A percentile compares a stretch with the other conserved stretches of the same genome.
Conservation (phyloP, 1,140 invertebrate genomes). For the Babylonia areolata region DNA sequence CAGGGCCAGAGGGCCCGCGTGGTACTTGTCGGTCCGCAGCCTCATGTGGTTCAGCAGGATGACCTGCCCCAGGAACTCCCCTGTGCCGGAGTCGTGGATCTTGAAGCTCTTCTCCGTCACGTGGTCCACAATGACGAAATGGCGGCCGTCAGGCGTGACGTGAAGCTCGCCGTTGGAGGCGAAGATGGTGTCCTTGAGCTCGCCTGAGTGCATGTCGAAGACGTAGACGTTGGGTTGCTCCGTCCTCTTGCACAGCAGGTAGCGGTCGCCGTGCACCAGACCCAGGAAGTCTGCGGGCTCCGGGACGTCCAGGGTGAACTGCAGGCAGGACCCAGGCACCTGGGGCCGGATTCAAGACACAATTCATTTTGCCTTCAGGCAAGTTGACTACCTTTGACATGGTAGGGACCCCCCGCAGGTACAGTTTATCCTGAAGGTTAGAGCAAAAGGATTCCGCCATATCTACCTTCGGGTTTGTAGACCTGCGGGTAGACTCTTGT, state of each 20-base stretch:
- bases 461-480: too few relatives aligned
- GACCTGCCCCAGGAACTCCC: conserved; percentile 69
- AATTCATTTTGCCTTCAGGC: too few relatives aligned
- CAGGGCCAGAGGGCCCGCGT: conserved; percentile 60
- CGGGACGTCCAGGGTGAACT: conserved; percentile 60
- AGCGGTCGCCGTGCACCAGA: conserved; percentile 56
- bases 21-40: conserved; percentile 65
- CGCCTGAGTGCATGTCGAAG: conserved; percentile 67
- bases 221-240: conserved; percentile 59
- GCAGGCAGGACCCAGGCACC: conserved; percentile 70
- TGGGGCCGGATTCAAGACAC: too few relatives aligned
- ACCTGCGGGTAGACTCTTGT: too few relatives aligned
- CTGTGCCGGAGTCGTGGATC: conserved; percentile 67
- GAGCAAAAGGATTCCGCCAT: too few relatives aligned
- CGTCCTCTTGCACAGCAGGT: conserved; percentile 60
- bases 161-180: conserved; percentile 70
- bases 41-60: conserved; percentile 70
- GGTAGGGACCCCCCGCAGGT: too few relatives aligned
- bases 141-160: conserved; percentile 65
- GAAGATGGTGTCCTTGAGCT: conserved; percentile 58
- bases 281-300: conserved; percentile 53
- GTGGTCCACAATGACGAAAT: conserved; percentile 71
- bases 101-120: conserved; percentile 71
- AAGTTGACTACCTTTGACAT: too few relatives aligned
- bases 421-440: too few relatives aligned